Evolutionary conservation across 2,888 invertebrate genomes (phyloP), one percentile per base, ranked within the genome.

Genomic region (Trissolcus brochymenae): DNA sequence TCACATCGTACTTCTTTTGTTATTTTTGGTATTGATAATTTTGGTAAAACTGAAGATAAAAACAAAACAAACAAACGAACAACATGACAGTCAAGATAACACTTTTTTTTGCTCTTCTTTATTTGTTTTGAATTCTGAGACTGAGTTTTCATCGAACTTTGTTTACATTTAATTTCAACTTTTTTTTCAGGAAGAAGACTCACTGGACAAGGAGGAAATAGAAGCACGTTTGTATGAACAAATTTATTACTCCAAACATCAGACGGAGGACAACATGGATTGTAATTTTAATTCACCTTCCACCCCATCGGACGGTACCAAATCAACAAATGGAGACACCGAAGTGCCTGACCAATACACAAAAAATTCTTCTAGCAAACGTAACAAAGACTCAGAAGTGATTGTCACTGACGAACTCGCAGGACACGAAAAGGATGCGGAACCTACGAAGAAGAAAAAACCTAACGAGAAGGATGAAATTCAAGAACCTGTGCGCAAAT

Each of bases 141-240:
- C 2, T 2, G 4, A 41, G 13, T 43, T 14, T 43, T 43, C 11
- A 19, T 19, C n/a, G 19, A 19, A 19, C 19, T 19, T 19, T 19
- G 19, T 13, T 4, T 43, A 43, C 43, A 2, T 43, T n/a, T 11
- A 3, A 43, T 14, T 43, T n/a, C 13, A 43, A 41, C 13, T 9
- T 46, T 46, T 46, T 46, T 6, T 46, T 1, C 14, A 46, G 46
- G 46, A 46, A 46, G n/a, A n/a, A 46, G 6, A 16, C 16, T 4
- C 4, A 4, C 2, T 7, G 6, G 73, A 80, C 11, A 60, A 72
- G 3, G 67, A 66, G 7, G 81, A 87, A 46, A 11, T 87, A 49
- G 86, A 87, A 60, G 80, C 84, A 3, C 78, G 82, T 41, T 78
- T 88, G 0, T 88, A 88, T 43, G 85, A 84, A 0, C 79, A 85